Evolutionary conservation across 2,888 invertebrate genomes (phyloP).

Genomic region (Malachius bipustulatus): DNA sequence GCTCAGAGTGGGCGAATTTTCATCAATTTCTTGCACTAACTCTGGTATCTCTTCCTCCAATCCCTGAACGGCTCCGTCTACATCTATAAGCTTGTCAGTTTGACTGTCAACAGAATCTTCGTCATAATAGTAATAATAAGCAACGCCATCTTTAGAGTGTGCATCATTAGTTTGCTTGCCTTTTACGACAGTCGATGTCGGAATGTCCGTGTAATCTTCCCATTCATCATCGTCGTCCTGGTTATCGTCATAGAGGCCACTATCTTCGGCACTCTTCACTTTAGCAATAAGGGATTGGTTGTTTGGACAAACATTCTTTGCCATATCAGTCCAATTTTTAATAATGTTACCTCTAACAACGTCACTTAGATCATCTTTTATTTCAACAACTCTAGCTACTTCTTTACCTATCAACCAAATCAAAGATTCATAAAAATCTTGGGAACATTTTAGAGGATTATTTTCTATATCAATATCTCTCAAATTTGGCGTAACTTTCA

Average conservation of each 20-base stretch:
- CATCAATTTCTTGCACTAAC: constrained; percentile 12
- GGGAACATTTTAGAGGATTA: constrained; percentile 57
- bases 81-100: constrained; percentile 37
- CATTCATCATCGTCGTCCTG: constrained; percentile 2
- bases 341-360: background rate
- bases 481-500: constrained; percentile 46
- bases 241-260: constrained; percentile 9
- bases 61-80: constrained; percentile 24
- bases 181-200: background rate
- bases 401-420: constrained; percentile 36
- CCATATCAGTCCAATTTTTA: background rate
- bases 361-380: background rate
- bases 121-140: constrained; percentile 24
- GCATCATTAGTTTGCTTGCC: no score
- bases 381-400: constrained; percentile 2
- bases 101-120: constrained; percentile 13
- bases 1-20: constrained; percentile 22
- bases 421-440: constrained; percentile 55
- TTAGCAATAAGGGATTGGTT: background rate
- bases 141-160: no score
- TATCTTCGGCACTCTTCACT: constrained; percentile 8
- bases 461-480: constrained; percentile 49
- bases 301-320: constrained; percentile 5
- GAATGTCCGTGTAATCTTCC: background rate
- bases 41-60: constrained; percentile 11